Base-by-base conservation (phyloP, 2,888 invertebrate genomes). In the Leptinotarsa juncta region DNA sequence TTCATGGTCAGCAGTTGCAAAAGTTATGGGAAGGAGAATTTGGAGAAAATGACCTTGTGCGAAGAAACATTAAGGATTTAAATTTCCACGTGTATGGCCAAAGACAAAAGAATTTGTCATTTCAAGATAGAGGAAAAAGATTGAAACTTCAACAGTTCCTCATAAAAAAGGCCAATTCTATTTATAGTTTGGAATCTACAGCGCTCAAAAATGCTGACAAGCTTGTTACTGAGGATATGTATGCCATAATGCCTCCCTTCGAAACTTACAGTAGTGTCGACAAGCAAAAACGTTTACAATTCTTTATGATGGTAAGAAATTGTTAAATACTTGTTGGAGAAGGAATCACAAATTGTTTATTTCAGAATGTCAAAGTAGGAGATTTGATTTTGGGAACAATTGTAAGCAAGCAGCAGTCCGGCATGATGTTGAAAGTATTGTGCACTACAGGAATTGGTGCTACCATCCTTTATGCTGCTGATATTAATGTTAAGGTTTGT, bases 11-110 rank as follows among this genome's bases (percentile, higher is more conserved):
- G 84, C 95, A 95, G 84, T 89, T 96, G 80, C 95, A 95, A 88
- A 96, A 96, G 89, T 92, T 95, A 82, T 96, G 96, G 95, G 96
- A 96, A 86, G 92, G 93, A 48, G 96, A 96, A 86, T 91, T 94
- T 83, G 95, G 95, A 74, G 94, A 94, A 83, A 93, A 92, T 71
- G 95, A 95, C 85, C 88, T 96, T 76, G 83, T 90, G 32, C 92
- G 92, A 85, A 84, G 88, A 62, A 90, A 90, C 85, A 89, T 94
- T 79, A 90, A 90, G 84, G 91, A 90, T 78, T 87, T 91, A 65
- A 94, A 93, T 87, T 96, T 93, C 85, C 92, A 93, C 67, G 91
- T 94, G 68, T 95, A 95, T 87, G 93, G 93, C 83, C 92, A 94
- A 77, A 90, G 96, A 42, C 95, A 95, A 84, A 95, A 95, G 86